A percentile compares a stretch with the other conserved stretches of the same genome.
Evolutionary conservation across 2,113 vertebrate genomes (phyloP).

Genomic region (Microtus pennsylvanicus): DNA sequence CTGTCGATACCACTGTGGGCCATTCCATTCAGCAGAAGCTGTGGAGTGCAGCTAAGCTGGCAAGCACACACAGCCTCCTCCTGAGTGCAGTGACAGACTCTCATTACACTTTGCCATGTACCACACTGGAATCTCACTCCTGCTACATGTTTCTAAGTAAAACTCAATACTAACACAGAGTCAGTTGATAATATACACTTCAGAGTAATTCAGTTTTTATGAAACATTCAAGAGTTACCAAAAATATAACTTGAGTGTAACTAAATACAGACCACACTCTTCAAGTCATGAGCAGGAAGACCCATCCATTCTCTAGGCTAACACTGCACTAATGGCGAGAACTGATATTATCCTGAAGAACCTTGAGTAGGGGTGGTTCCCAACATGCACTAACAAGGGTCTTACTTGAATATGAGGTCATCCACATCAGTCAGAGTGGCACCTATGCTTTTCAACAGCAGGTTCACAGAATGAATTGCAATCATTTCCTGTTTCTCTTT

Average conservation of each 20-base stretch:
- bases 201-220: constrained; percentile 48
- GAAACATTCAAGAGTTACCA: not conserved
- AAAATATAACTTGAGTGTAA: not conserved
- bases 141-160: constrained; percentile 12
- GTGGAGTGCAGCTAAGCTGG: not conserved
- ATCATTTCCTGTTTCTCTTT: constrained; percentile 89
- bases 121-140: not conserved
- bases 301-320: constrained; percentile 22
- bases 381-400: not conserved
- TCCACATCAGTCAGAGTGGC: constrained; percentile 98
- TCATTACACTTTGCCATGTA: not conserved
- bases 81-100: not conserved
- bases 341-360: not conserved
- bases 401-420: constrained; percentile 98
- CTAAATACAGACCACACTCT: not conserved
- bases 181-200: constrained; percentile 12
- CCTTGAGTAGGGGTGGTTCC: not conserved
- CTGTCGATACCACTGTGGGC: not conserved
- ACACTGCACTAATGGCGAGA: not conserved
- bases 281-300: not conserved
- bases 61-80: constrained; percentile 6
- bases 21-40: constrained; percentile 8
- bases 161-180: constrained; percentile 32
- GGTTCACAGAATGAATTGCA: constrained; percentile 93
- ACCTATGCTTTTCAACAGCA: constrained; percentile 97